phyloP scores from a whole-genome alignment of 1,140 invertebrate species.

The Sarcophaga bullata region DNA sequence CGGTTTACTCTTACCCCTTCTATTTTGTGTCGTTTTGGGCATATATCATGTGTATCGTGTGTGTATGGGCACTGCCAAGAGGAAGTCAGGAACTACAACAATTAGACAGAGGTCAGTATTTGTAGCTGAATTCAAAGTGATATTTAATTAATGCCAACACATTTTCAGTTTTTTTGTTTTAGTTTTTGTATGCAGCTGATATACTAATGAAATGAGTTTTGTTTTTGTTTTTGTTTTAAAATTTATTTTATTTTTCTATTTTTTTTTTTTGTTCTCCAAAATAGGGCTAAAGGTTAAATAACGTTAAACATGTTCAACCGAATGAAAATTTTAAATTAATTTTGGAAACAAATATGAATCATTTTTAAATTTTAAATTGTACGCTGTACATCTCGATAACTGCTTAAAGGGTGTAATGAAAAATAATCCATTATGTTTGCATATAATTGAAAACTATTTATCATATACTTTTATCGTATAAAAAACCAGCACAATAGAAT shows the following conservation, averaged over 20 bases:
- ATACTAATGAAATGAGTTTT: background rate
- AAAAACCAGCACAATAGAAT: too few relatives aligned
- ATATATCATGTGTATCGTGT: conserved; percentile 75
- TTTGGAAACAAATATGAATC: too few relatives aligned
- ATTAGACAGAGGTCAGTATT: conserved; percentile 69
- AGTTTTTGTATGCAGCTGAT: background rate
- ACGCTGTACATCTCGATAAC: too few relatives aligned
- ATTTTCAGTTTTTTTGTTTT: background rate
- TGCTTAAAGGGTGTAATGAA: too few relatives aligned
- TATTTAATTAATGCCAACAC: background rate
- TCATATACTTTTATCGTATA: too few relatives aligned
- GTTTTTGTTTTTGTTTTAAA: background rate
- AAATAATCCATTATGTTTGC: too few relatives aligned
- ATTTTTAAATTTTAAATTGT: too few relatives aligned
- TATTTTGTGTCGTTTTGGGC: conserved; percentile 70
- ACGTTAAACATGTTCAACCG: background rate
- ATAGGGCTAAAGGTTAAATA: conserved; percentile 41
- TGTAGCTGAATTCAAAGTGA: background rate
- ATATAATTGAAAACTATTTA: too few relatives aligned
- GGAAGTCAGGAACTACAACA: conserved; percentile 67
- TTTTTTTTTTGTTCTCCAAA: conserved; percentile 24
- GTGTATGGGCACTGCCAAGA: conserved; percentile 70
- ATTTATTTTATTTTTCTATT: background rate
- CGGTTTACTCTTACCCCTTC: conserved; percentile 69
- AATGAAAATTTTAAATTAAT: too few relatives aligned